Base-by-base conservation (phyloP, 2,113 vertebrate species). In the Panthera uncia region DNA sequence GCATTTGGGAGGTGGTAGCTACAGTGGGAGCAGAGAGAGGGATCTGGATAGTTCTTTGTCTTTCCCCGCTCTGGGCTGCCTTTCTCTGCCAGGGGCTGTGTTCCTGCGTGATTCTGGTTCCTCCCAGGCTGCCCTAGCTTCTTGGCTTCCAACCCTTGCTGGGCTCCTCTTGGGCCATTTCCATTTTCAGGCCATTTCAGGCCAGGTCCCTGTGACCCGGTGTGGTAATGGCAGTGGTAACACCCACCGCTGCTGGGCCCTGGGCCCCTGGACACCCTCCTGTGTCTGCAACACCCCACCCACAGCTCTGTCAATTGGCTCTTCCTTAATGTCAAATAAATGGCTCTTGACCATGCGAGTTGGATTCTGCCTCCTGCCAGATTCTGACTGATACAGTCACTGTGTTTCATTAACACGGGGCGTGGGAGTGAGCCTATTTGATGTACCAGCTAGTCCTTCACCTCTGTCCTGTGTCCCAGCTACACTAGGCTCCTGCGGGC, bases 201-300 rank as follows among this genome's bases (percentile, higher is more conserved):
- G 16, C 61, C 5, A 2, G 0, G 5, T 18, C 25, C 45, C 61
- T 31, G 9, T 12, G 4, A 1, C 23, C 27, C 4, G 48, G 69
- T 3, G 25, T 29, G 15, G 63, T 3, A 1, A 15, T 13, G 9
- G 12, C 45, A 18, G 11, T 2, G 23, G 3, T 15, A 7, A 1
- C 6, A 3, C 36, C 31, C 55, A 10, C 1, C 5, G 6, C 1
- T 27, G 23, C 41, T 9, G 33, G 50, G 41, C 16, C 29, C 50
- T 5, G 55, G 63, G 15, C 1, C 4, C 33, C 61, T 21, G 11
- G 0, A 9, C 0, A 1, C 12, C 38, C 27, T 65, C 7, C 0
- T 12, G 82, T 27, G 10, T 36, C 82, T 7, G 27, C 76, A 29
- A 29, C 21, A 15, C 10, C 57, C 71, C 10, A 3, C 31, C 25